Base-by-base conservation (phyloP, 2,113 vertebrate species). In the Hiodon tergisus region DNA sequence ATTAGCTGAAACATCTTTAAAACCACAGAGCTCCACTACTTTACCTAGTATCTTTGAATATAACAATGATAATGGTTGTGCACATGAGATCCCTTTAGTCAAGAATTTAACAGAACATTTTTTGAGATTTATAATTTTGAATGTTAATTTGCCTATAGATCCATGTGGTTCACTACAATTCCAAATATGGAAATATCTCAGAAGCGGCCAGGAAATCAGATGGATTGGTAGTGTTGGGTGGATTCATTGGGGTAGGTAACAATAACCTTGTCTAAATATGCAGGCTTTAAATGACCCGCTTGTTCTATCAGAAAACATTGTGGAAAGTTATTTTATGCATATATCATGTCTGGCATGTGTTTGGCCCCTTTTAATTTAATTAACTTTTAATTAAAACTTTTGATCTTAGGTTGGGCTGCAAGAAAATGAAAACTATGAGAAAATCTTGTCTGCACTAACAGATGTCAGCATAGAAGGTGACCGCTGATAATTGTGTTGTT, bases 381-480 rank as follows among this genome's bases (percentile, higher is more conserved):
- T 53, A 55, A 67, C 65, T 51, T 63, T 48, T 73, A 4, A 62
- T 69, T 59, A 57, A 57, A 16, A 13, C 10, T 69, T 61, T 71
- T 46, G 16, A 7, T 63, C 71, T 55, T 69, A 86, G 85, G 79
- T 87, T 79, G 85, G 85, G 55, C 82, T 84, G 61, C 80, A 78
- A 54, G 81, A 87, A 68, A 87, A 87, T 81, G 78, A 82, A n/a
- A 80, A 87, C 74, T 87, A 87, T 78, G 84, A 83, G n/a, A 87
- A 80, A 51, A 82, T 87, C 62, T 67, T 87, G 58, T 82, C 84
- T 62, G 79, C 75, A 4, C 78, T 87, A 13, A 76, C 59, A 55
- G 75, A 85, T 74, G 73, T 87, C 69, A 85, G 84, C 71, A 73
- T 17, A 61, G 80, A 85, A 78, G 81, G 85, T 85, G 71, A 80